Percentiles rank a stretch among this genome's conserved stretches.
Evolutionary conservation across 2,888 invertebrate species (phyloP).

Genomic region (Temnothorax rugatulus): DNA sequence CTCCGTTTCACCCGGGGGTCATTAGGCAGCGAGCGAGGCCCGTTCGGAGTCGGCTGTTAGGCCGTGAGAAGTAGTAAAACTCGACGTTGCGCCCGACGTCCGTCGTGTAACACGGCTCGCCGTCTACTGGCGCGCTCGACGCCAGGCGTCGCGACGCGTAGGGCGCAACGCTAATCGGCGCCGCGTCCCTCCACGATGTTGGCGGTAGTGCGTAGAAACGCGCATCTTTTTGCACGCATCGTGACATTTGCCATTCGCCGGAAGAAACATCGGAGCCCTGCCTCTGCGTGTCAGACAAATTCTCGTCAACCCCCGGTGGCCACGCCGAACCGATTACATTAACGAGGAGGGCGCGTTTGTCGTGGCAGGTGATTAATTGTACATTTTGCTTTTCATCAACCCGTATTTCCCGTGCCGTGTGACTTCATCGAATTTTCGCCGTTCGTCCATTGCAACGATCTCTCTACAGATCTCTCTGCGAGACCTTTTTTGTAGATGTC

Average conservation of each 20-base stretch:
- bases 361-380: slow-evolving; percentile 13
- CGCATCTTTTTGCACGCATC: slow-evolving; percentile 8
- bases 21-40: slow-evolving; percentile 28
- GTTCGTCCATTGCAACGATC: neutral
- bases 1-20: neutral
- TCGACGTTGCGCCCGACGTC: slow-evolving; percentile 78
- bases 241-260: neutral
- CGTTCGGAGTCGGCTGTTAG: slow-evolving; percentile 20
- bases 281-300: slow-evolving; percentile 1
- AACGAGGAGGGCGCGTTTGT: slow-evolving; percentile 23
- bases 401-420: neutral
- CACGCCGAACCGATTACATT: slow-evolving; percentile 13
- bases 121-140: slow-evolving; percentile 81
- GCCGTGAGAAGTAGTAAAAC: slow-evolving; percentile 68
- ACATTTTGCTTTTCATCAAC: neutral
- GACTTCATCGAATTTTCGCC: neutral
- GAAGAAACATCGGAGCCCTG: neutral
- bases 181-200: slow-evolving; percentile 6
- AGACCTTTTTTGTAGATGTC: too few relatives aligned
- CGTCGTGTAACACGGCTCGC: slow-evolving; percentile 79
- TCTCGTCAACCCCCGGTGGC: neutral
- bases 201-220: slow-evolving; percentile 10
- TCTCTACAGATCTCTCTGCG: neutral
- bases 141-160: slow-evolving; percentile 78
- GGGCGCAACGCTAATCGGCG: slow-evolving; percentile 31